phyloP scores from a whole-genome alignment of 2,888 invertebrate genomes.

The Microctonus aethiopoides region DNA sequence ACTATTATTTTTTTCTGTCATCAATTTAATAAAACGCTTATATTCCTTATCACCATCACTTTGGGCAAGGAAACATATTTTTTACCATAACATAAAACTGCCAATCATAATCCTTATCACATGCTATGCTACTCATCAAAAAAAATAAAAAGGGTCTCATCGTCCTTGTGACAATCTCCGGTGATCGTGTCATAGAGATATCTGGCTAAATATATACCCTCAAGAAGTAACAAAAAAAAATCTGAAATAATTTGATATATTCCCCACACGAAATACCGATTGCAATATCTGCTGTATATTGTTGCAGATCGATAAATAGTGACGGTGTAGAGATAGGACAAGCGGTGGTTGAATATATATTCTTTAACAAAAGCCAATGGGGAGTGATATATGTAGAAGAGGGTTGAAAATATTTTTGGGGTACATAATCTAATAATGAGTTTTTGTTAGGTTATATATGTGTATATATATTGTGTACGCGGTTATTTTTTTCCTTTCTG shows the following conservation, averaged over 20 bases:
- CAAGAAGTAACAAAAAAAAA: not conserved
- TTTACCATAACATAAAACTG: constrained; percentile 7
- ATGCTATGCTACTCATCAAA: not conserved
- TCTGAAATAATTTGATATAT: constrained; percentile 19
- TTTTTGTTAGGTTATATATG: constrained; percentile 61
- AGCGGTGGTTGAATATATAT: not conserved
- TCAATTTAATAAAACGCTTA: not conserved
- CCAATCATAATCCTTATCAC: constrained; percentile 33
- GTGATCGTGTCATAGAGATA: constrained; percentile 31
- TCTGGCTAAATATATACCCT: not conserved
- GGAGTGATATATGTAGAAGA: not conserved
- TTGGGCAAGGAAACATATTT: not conserved
- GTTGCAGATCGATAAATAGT: constrained; percentile 30
- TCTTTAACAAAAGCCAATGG: constrained; percentile 3
- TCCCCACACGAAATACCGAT: constrained; percentile 1
- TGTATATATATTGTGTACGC: no score
- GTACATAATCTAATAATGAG: constrained; percentile 65
- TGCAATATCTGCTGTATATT: constrained; percentile 16
- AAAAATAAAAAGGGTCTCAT: not conserved
- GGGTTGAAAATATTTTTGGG: constrained; percentile 41
- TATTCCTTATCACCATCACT: not conserved
- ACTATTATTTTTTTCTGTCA: not conserved
- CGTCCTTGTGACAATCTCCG: constrained; percentile 38
- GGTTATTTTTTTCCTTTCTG: constrained; percentile 5
- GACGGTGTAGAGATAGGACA: not conserved